Evolutionary conservation across 2,888 invertebrate genomes (phyloP), one percentile per base, ranked within the genome.

Genomic region (Nomada hirtipes): DNA sequence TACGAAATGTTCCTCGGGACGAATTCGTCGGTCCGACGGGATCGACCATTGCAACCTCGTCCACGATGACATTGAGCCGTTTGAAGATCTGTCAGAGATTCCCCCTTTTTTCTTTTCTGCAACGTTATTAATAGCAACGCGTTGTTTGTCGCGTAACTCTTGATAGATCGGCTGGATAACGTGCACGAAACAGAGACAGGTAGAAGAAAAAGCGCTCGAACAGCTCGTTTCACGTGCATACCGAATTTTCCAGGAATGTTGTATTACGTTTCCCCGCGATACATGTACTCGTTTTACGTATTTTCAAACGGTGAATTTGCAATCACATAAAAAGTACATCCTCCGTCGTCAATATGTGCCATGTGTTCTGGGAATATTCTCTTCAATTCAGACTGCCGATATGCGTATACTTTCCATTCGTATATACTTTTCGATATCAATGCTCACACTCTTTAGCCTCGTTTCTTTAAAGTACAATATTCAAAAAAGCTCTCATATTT

Each of bases 231-330:
- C n/a, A 4, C 13, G 23, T 15, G 57, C 36, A 26, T 53, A 47
- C 26, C 50, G 57, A 79, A 79, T 44, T 80, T 78, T 78, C 69
- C 44, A 36, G 36, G 13, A 53, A 59, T 61, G 55, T 50, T 26
- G 36, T 57, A 44, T 63, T 47, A 26, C 52, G 10, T 57, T 72
- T 74, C 47, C 50, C 47, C 55, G 15, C 36, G 47, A 42, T 47
- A 23, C 3, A 7, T 50, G n/a, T 13, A 64, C 42, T 7, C 10
- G 13, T 42, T 64, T 60, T 29, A 15, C 42, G 29, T 57, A 13
- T 52, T 29, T 69, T n/a, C 23, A 7, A 15, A 52, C 26, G 29
- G 9, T 20, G 61, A 42, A 20, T 67, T 53, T 13, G 29, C 20
- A 53, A 52, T 44, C 36, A 9, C 42, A 4, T 3, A 68, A 36